Conservation (phyloP, 2,888 invertebrate species). For the Plebejus argus region DNA sequence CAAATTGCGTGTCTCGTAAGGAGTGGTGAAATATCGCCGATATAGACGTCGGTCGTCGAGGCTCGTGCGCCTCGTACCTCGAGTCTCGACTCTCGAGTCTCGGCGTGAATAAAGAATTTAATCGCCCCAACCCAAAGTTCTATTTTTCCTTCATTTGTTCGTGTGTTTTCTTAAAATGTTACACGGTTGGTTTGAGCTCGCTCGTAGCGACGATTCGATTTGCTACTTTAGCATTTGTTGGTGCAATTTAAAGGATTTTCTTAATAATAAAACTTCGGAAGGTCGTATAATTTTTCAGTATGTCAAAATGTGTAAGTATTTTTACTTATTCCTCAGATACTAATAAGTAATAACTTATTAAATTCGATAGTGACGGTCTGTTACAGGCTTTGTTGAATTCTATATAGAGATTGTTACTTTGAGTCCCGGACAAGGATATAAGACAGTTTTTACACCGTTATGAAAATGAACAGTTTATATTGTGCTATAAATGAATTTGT, state of each 20-base stretch:
- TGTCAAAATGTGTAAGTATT: too few relatives aligned
- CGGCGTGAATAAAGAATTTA: constrained; percentile 62
- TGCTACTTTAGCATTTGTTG: constrained; percentile 11
- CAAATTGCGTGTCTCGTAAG: constrained; percentile 44
- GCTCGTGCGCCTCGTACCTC: background rate
- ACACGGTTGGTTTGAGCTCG: constrained; percentile 38
- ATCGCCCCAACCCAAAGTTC: constrained; percentile 58
- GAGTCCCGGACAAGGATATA: too few relatives aligned
- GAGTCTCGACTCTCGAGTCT: constrained; percentile 44
- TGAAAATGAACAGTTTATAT: too few relatives aligned
- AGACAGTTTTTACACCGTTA: too few relatives aligned
- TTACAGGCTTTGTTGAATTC: too few relatives aligned
- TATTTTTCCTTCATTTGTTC: constrained; percentile 57
- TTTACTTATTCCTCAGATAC: too few relatives aligned
- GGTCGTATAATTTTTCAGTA: background rate
- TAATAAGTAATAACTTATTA: too few relatives aligned
- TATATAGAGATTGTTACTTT: too few relatives aligned
- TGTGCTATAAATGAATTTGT: background rate
- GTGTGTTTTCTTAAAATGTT: constrained; percentile 40
- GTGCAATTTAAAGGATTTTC: background rate
- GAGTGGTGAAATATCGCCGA: constrained; percentile 67
- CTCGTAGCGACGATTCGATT: constrained; percentile 1
- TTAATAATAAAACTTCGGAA: background rate
- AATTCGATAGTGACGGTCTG: too few relatives aligned
- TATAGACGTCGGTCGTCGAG: constrained; percentile 58